phyloP scores from a whole-genome alignment of 2,797 vertebrate species.

The Cheirogaleus major region DNA sequence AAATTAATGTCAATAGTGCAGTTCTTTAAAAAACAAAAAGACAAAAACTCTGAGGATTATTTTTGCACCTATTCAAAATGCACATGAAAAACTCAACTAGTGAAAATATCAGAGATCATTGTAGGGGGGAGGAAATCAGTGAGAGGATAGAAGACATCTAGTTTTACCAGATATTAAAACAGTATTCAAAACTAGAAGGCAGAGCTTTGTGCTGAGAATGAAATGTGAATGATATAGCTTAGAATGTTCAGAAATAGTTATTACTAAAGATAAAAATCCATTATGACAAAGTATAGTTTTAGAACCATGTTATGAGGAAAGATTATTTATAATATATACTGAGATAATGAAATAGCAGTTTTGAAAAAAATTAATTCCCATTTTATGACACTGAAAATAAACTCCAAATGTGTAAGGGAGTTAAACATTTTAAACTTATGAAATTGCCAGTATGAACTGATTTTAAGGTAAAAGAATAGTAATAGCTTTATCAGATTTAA shows the following conservation, averaged over 20 bases:
- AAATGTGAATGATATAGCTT: not conserved
- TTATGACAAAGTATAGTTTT: not conserved
- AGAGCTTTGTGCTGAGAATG: not conserved
- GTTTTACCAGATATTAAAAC: not conserved
- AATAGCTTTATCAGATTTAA: not conserved
- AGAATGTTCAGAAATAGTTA: not conserved
- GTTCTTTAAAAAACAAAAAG: not conserved
- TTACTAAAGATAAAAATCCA: not conserved
- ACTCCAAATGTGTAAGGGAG: not conserved
- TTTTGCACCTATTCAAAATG: not conserved
- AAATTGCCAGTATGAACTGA: not conserved
- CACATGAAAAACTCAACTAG: not conserved
- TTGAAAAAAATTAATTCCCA: not conserved
- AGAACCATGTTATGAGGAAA: not conserved
- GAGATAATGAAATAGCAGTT: not conserved
- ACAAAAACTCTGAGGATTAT: not conserved
- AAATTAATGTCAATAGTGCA: not conserved
- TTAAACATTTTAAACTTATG: not conserved
- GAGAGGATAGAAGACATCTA: not conserved
- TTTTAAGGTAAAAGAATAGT: not conserved
- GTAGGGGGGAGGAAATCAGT: not conserved
- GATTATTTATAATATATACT: not conserved
- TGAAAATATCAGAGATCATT: not conserved
- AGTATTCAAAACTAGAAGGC: not conserved
- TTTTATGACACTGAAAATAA: not conserved